These are phyloP conservation scores for Lithobates sylvaticus DNA, from an alignment of 2,797 vertebrate genomes.

Conservation along the genomic window DNA sequence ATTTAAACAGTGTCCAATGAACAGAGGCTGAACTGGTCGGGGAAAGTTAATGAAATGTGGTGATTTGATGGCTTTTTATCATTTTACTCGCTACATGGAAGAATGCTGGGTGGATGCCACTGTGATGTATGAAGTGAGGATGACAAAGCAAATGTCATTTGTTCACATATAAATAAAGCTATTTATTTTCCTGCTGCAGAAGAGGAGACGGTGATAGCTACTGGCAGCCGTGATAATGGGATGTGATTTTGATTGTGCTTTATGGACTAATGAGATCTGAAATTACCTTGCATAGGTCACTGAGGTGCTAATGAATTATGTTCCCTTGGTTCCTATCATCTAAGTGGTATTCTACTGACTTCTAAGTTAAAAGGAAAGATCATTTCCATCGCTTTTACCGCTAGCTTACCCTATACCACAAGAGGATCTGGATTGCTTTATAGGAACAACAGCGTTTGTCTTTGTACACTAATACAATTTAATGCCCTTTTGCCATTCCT, in stretches of 20 bases:
- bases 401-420: neutral
- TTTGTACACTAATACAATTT: neutral
- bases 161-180: conserved; percentile 16
- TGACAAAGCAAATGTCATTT: conserved; percentile 20
- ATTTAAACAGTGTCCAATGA: neutral
- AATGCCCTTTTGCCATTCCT: neutral
- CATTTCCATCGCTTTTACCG: neutral
- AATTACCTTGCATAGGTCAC: conserved; percentile 43
- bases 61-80: neutral
- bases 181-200: conserved; percentile 5
- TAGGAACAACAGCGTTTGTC: neutral
- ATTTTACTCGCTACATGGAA: neutral
- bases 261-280: conserved; percentile 38
- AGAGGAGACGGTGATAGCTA: neutral
- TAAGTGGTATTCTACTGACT: conserved; percentile 35
- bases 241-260: conserved; percentile 2
- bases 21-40: neutral
- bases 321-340: neutral
- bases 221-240: conserved; percentile 11
- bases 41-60: neutral
- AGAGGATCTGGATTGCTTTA: neutral
- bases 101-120: neutral
- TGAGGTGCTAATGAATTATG: conserved; percentile 45
- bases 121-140: neutral
- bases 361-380: conserved; percentile 5